Percentiles rank a stretch among this genome's conserved stretches.
Conservation (phyloP, 2,797 vertebrate genomes). For the Lates japonicus region DNA sequence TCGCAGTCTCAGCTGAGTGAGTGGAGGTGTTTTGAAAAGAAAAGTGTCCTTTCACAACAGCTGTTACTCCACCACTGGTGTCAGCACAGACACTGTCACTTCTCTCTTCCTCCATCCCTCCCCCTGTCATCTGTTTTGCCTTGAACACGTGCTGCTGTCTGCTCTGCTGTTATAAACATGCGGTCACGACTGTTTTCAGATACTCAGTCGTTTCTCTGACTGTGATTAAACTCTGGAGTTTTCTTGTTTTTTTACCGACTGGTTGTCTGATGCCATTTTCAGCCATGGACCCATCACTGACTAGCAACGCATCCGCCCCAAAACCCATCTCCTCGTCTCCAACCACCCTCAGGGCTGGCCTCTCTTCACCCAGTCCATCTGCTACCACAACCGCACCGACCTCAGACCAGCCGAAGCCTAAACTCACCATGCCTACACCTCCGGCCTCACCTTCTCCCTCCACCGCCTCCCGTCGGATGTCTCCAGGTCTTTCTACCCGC, state of each 20-base stretch:
- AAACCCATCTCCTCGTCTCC: conserved; percentile 48
- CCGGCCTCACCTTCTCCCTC: conserved; percentile 57
- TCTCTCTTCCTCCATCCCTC: not conserved
- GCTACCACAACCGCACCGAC: conserved; percentile 28
- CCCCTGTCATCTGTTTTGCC: not conserved
- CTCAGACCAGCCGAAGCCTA: conserved; percentile 46
- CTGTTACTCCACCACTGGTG: conserved; percentile 33
- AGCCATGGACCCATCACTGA: conserved; percentile 77
- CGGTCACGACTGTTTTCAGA: not conserved
- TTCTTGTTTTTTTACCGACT: conserved; percentile 1
- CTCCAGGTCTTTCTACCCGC: conserved; percentile 53
- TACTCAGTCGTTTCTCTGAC: not conserved
- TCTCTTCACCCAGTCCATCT: conserved; percentile 47
- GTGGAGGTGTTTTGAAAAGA: not conserved
- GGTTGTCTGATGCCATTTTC: conserved; percentile 38
- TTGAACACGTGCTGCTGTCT: not conserved
- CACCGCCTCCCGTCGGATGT: conserved; percentile 39
- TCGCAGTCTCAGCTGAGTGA: not conserved
- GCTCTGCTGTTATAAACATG: not conserved
- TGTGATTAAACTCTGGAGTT: not conserved
- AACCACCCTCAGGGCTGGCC: conserved; percentile 34
- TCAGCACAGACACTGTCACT: not conserved
- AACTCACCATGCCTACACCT: conserved; percentile 57
- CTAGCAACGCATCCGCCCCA: conserved; percentile 32
- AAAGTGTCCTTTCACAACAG: conserved; percentile 14